Evolutionary conservation across 2,113 vertebrate genomes (phyloP).

Genomic region (Ivindomyrus marchei): DNA sequence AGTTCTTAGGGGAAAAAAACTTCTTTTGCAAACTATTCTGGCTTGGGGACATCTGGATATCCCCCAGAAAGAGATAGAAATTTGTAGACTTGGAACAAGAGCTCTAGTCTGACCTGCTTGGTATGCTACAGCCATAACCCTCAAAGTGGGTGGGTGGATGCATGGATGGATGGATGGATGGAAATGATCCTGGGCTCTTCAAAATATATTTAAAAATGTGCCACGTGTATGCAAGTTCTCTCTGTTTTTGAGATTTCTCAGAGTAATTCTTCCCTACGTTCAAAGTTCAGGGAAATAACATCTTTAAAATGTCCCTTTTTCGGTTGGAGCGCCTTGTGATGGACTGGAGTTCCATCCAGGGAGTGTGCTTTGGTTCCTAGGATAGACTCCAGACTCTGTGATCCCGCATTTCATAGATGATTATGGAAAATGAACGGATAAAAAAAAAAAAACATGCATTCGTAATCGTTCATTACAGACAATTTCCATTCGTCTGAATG

Average conservation of each 20-base stretch:
- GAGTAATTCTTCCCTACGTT: neutral
- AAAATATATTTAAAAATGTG: neutral
- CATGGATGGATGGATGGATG: neutral
- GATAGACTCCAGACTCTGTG: neutral
- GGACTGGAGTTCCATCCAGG: neutral
- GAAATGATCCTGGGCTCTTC: neutral
- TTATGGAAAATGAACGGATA: neutral
- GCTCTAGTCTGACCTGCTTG: neutral
- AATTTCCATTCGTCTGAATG: neutral
- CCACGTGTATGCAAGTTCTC: neutral
- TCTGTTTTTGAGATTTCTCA: neutral
- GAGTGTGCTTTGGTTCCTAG: neutral
- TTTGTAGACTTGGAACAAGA: neutral
- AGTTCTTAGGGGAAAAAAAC: neutral
- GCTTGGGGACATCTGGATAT: neutral
- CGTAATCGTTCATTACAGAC: neutral
- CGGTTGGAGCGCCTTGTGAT: neutral
- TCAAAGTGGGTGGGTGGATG: neutral
- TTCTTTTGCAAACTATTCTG: neutral
- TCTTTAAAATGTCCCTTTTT: neutral
- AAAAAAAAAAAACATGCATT: neutral
- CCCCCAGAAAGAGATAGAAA: neutral
- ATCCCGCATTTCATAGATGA: neutral
- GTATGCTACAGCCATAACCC: neutral
- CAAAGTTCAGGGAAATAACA: neutral